Base-by-base conservation (phyloP, 64 coral and sea anemone species). In the Anthopleura sola region DNA sequence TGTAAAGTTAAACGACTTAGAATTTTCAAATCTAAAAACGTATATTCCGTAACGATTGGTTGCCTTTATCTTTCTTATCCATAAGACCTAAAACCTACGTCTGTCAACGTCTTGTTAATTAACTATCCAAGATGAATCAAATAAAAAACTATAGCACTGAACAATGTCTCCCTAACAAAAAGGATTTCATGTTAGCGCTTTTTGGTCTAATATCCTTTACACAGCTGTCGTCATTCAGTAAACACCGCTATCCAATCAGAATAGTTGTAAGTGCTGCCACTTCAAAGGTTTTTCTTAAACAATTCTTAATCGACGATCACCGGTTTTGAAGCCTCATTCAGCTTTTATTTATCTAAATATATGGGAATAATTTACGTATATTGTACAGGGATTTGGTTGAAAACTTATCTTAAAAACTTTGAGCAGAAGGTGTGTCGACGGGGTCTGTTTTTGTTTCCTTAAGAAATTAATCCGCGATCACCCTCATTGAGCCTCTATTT, bases 191-290 rank as follows among this genome's bases (percentile, higher is more conserved):
- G 40, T 44, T 44, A 44, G 40, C 40, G 40, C 21, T 29, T 68
- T 26, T 71, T 14, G 14, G 6, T 71, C 14, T 36, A 71, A 71
- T 71, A 32, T 71, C 24, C 29, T 71, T 71, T 71, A 14, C 66
- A 71, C 66, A 71, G 66, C 66, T 71, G 66, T 32, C 66, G 28
- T 71, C 13, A n/a, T 71, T 71, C 66, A 33, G 66, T 71, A 71
- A 71, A 71, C 66, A 71, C 66, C 66, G 66, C 66, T 34, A 71
- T 71, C 66, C 66, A 71, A 71, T 71, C 66, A 71, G 66, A 71
- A 3, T 33, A 71, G 24, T 71, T 71, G 0, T 36, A 71, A 71
- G 66, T 71, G 66, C n/a, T 71, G 66, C 17, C 66, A 32, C 28
- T 71, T 71, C 2, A 71, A 34, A 29, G 28, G 66, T 34, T 32